Evolutionary conservation across 2,888 invertebrate genomes (phyloP), one percentile per base, ranked within the genome.

Genomic region (Drosophila hamatofila): DNA sequence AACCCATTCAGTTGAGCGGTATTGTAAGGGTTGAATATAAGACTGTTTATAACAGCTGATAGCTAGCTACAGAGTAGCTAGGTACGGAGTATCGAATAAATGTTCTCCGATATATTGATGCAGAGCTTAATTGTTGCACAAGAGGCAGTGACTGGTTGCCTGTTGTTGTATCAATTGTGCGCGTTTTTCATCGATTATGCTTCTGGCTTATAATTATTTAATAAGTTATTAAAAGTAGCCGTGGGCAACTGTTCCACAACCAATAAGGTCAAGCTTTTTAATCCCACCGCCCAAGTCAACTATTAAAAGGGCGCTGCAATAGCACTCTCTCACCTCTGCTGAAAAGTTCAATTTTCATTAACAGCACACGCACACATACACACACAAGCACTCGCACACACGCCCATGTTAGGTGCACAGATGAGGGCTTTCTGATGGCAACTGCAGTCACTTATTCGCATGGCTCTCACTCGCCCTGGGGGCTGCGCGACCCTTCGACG

Each of bases 141-240:
- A 46, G 57, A 70, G 57, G 52, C 59, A 62, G 33, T 33, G 64
- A 49, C 6, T 46, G 27, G 14, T n/a, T 30, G 30, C 11, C 52
- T 27, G 9, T 27, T 39, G 66, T 58, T 58, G 61, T 62, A 72
- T 69, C 78, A 81, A 83, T 80, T 78, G 61, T 21, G 18, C 30
- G 46, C 21, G 54, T 44, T 46, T 46, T 49, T 46, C 51, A 58
- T 81, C 73, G 67, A 78, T 68, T 65, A 69, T 63, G 71, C 68
- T 83, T 55, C 46, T 52, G 79, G 57, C 18, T 72, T 79, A 59
- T 78, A 86, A 81, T 85, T 83, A 86, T 81, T 81, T 86, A 79
- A 74, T 73, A 72, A 55, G 64, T 56, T 79, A 83, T 83, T 81
- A 81, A 83, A 81, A 79, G 76, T 72, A 72, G 72, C 73, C 78